Evolutionary conservation across 2,113 vertebrate species (phyloP), one percentile per base, ranked within the genome.

Genomic region (Psittacara wagleri): DNA sequence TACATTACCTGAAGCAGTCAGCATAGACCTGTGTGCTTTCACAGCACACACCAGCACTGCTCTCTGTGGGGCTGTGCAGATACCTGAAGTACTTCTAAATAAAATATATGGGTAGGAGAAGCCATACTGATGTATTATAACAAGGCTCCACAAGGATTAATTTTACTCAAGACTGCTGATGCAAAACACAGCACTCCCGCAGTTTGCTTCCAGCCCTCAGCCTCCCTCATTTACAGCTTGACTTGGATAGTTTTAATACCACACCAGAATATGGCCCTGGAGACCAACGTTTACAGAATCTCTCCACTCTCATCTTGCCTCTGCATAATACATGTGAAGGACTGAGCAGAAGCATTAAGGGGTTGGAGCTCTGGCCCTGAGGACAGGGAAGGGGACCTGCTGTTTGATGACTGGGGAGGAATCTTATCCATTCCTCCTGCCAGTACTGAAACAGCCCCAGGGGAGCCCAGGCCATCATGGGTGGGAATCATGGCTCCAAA

Each of bases 401-500:
- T 81, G 37, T 48, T 43, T 15, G 15, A 39, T 43, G 43, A 13
- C 77, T 46, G 5, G 6, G 19, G 12, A 84, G 6, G 31, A 20
- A 43, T 43, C 23, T 63, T 69, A 23, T 9, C 18, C 43, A 77
- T 25, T 25, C 48, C 19, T 77, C 33, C 28, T 92, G 4, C 70
- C 16, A 35, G 20, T 79, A 29, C 51, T 69, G 48, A 72, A 91
- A 68, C 31, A 62, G 41, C 10, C 59, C 37, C 61, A 66, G 15
- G 15, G 24, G 13, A 55, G 54, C 9, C 41, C 70, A 39, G 66
- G 11, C 19, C 33, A 28, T 48, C 35, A 8, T 0, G 1, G 16
- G 10, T 20, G 10, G 7, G 7, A 83, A 95, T 52, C 0, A 0
- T 20, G 16, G 49, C 24, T n/a, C 25, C 10, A 8, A 77, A 74